Conservation (phyloP, 2,888 invertebrate species). For the Prenolepis imparis region DNA sequence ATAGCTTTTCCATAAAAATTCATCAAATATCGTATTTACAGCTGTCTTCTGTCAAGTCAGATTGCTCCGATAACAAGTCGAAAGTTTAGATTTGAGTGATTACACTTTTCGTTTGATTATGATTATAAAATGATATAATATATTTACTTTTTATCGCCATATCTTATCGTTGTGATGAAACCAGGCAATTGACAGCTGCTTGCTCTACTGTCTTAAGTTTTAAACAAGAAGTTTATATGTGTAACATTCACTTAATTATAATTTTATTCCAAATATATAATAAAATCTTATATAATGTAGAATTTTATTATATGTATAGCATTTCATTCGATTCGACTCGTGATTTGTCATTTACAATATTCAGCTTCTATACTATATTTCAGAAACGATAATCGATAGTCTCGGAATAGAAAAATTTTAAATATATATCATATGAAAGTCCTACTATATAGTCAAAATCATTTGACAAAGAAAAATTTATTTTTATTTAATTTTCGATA, state of each 20-base stretch:
- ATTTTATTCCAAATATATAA: background rate
- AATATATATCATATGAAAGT: slow-evolving; percentile 19
- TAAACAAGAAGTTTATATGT: background rate
- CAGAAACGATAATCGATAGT: slow-evolving; percentile 27
- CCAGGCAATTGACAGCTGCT: background rate
- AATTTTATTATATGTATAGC: background rate
- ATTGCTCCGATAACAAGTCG: slow-evolving; percentile 20
- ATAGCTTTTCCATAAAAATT: background rate
- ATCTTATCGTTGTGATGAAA: slow-evolving; percentile 44
- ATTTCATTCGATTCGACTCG: background rate
- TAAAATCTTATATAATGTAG: slow-evolving; percentile 3
- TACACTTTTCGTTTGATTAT: slow-evolving; percentile 33
- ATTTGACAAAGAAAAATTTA: slow-evolving; percentile 55
- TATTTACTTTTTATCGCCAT: slow-evolving; percentile 31
- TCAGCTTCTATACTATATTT: background rate
- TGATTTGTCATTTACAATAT: background rate
- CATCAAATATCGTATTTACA: background rate
- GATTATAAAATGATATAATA: slow-evolving; percentile 21
- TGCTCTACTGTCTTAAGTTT: slow-evolving; percentile 1
- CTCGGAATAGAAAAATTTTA: slow-evolving; percentile 49
- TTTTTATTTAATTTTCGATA: slow-evolving; percentile 58
- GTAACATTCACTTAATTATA: background rate
- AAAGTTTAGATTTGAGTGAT: slow-evolving; percentile 46
- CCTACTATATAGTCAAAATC: slow-evolving; percentile 71
- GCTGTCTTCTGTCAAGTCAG: background rate